A percentile compares a stretch with the other conserved stretches of the same genome.
phyloP scores from a whole-genome alignment of 2,797 vertebrate genomes.

The Clamator glandarius region DNA sequence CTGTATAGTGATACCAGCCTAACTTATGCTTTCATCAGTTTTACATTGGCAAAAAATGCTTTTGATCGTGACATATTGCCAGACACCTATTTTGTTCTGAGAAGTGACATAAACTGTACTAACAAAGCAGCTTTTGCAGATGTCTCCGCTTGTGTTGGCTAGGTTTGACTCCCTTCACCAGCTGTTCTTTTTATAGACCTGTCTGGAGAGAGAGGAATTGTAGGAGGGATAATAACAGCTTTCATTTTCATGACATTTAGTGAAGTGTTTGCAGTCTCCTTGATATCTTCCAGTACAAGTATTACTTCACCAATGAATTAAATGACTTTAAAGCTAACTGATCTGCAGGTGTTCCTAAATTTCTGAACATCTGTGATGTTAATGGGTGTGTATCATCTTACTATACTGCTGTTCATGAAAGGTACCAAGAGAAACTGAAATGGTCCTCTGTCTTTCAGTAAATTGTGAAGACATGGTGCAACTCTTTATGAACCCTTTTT shows the following conservation, averaged over 20 bases:
- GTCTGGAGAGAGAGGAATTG: background rate
- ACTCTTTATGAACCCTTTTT: background rate
- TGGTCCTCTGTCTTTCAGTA: background rate
- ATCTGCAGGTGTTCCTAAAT: background rate
- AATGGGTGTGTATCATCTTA: background rate
- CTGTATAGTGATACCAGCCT: background rate
- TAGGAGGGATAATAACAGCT: constrained; percentile 49
- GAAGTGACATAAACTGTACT: background rate
- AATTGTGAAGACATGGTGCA: background rate
- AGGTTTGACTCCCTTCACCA: constrained; percentile 12
- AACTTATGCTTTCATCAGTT: background rate
- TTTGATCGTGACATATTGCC: background rate
- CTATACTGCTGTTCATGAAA: background rate
- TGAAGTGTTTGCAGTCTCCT: constrained; percentile 37
- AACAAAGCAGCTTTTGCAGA: constrained; percentile 22
- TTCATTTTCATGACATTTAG: constrained; percentile 24
- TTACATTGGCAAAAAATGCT: background rate
- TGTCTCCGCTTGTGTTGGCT: background rate
- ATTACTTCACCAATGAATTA: background rate
- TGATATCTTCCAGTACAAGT: background rate
- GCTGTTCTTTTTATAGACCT: constrained; percentile 39
- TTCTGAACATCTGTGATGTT: background rate
- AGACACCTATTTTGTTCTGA: constrained; percentile 9
- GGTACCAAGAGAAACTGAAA: background rate
- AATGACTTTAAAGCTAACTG: background rate